Evolutionary conservation across 2,888 invertebrate genomes (phyloP).

Genomic region (Drosophila quinaria): DNA sequence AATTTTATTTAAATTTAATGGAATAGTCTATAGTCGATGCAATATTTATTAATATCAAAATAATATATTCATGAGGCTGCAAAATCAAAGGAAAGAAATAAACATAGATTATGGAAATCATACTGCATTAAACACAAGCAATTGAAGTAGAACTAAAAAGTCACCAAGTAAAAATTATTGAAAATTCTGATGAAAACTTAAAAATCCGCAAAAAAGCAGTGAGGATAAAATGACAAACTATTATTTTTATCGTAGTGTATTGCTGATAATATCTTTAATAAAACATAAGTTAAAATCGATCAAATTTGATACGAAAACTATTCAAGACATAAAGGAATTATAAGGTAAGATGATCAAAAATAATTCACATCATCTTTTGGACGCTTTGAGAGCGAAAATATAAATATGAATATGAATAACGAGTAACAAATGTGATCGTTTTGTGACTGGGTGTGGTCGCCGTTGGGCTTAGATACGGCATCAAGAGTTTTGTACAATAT

Average conservation of each 20-base stretch:
- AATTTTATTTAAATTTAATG: too few species aligned
- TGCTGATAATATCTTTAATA: too few species aligned
- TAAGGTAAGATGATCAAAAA: not conserved
- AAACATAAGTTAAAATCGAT: too few species aligned
- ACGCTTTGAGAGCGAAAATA: not conserved
- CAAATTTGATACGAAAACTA: too few species aligned
- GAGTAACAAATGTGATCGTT: slow-evolving; percentile 5
- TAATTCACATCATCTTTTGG: not conserved
- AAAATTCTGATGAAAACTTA: not conserved
- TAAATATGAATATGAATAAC: not conserved
- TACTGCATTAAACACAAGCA: too few species aligned
- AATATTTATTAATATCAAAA: too few species aligned
- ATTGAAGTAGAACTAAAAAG: too few species aligned
- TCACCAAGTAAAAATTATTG: not conserved
- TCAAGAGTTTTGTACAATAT: slow-evolving; percentile 5
- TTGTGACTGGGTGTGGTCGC: slow-evolving; percentile 22
- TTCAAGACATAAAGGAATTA: not conserved
- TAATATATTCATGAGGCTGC: too few species aligned
- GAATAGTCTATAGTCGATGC: too few species aligned
- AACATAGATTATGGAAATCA: not conserved
- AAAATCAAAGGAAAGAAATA: not conserved
- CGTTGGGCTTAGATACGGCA: slow-evolving; percentile 20
- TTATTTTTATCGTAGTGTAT: too few species aligned
- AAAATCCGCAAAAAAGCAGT: too few species aligned
- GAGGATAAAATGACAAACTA: too few species aligned